These are phyloP conservation scores for Drosophila oshimai DNA, from an alignment of 1,140 invertebrate species.

Conservation along the genomic window DNA sequence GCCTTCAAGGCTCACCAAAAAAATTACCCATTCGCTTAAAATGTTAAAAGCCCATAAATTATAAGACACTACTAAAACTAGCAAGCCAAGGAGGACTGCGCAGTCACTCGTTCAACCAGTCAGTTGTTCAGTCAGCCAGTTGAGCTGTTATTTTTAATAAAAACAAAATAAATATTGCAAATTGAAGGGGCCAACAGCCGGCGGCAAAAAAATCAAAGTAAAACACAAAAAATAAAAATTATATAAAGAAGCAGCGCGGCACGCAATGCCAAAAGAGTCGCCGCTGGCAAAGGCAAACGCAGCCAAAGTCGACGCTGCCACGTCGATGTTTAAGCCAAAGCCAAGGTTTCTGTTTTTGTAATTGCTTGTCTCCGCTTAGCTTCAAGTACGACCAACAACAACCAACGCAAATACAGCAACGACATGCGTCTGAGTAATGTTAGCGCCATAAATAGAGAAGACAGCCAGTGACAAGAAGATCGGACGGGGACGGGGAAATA, in stretches of 20 bases:
- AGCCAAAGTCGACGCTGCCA: not conserved
- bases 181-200: constrained; percentile 36
- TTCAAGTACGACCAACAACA: constrained; percentile 41
- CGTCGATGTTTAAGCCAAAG: constrained; percentile 24
- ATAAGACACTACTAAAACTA: not conserved
- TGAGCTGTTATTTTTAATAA: constrained; percentile 46
- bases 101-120: constrained; percentile 15
- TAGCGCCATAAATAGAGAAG: constrained; percentile 53
- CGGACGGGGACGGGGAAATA: not conserved
- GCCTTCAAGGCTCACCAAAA: constrained; percentile 36
- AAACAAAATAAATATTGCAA: constrained; percentile 50
- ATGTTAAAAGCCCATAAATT: constrained; percentile 30
- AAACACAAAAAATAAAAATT: not conserved
- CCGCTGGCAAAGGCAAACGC: constrained; percentile 12
- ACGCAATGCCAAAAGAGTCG: constrained; percentile 47
- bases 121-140: constrained; percentile 4
- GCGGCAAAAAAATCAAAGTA: constrained; percentile 12
- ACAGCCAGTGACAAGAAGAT: constrained; percentile 4
- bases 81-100: not conserved
- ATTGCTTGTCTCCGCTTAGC: constrained; percentile 40
- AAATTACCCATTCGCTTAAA: constrained; percentile 40
- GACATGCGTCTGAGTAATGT: constrained; percentile 46
- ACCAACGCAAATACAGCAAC: not conserved
- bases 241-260: constrained; percentile 29
- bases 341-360: constrained; percentile 48